These are phyloP conservation scores for Rhynchotus rufescens DNA, from an alignment of 2,797 vertebrate genomes.

Conservation along the genomic window DNA sequence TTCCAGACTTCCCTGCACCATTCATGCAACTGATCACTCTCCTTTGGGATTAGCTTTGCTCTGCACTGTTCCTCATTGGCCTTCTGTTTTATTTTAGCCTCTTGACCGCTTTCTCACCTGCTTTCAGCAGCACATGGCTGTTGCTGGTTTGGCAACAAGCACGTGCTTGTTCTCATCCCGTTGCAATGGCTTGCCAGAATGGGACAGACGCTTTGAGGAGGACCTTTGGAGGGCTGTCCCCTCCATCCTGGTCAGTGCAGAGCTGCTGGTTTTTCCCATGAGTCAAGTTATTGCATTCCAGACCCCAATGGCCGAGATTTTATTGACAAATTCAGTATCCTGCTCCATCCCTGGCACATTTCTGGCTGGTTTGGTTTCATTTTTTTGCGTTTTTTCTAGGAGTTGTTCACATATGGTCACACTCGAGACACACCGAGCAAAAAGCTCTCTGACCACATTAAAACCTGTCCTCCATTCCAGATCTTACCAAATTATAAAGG, in stretches of 20 bases:
- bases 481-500: background rate
- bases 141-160: background rate
- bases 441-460: fast-evolving
- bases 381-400: background rate
- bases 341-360: background rate
- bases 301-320: background rate
- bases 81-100: background rate
- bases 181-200: background rate
- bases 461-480: background rate
- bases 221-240: background rate
- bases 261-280: too few species aligned
- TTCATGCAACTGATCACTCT: background rate
- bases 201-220: fast-evolving
- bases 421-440: background rate
- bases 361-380: background rate
- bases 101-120: background rate
- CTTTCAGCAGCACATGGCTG: background rate
- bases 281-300: background rate
- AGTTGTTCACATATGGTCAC: background rate
- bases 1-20: background rate
- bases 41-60: background rate
- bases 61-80: fast-evolving
- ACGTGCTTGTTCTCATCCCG: background rate
- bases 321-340: too few species aligned
- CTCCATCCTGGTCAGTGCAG: background rate